phyloP scores from a whole-genome alignment of 2,113 vertebrate species.

The Boulengeromyrus knoepffleri region DNA sequence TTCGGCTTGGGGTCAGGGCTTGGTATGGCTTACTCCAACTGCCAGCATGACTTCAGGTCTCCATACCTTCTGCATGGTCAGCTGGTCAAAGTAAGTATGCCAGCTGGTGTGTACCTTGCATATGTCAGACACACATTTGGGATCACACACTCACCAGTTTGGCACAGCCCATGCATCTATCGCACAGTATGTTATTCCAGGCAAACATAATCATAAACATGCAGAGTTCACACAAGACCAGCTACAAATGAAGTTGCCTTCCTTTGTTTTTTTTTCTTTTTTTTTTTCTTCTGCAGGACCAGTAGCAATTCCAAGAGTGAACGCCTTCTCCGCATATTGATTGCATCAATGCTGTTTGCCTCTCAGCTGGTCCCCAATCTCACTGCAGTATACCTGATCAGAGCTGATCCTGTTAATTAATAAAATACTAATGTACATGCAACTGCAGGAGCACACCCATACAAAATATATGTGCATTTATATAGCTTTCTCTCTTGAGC shows the following conservation, averaged over 20 bases:
- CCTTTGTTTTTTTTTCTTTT: not conserved
- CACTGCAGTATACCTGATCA: conserved; percentile 42
- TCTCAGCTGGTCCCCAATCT: conserved; percentile 27
- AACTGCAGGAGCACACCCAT: not conserved
- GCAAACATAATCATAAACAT: not conserved
- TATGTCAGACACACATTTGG: not conserved
- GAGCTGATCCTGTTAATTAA: conserved; percentile 51
- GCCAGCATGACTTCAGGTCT: conserved; percentile 85
- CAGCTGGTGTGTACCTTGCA: not conserved
- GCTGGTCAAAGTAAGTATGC: conserved; percentile 70
- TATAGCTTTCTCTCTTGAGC: not conserved
- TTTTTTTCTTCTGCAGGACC: not conserved
- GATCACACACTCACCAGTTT: not conserved
- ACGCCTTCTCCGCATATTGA: not conserved
- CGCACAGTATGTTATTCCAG: not conserved
- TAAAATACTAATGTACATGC: conserved; percentile 41
- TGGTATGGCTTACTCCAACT: conserved; percentile 96
- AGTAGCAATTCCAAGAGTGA: not conserved
- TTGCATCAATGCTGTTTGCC: conserved; percentile 5
- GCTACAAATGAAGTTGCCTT: not conserved
- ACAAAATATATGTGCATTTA: not conserved
- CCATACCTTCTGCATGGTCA: conserved; percentile 78
- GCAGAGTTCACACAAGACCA: not conserved
- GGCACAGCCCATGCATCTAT: not conserved
- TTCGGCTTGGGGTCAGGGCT: conserved; percentile 80